phyloP scores from a whole-genome alignment of 2,888 invertebrate genomes.

The Phania funesta region DNA sequence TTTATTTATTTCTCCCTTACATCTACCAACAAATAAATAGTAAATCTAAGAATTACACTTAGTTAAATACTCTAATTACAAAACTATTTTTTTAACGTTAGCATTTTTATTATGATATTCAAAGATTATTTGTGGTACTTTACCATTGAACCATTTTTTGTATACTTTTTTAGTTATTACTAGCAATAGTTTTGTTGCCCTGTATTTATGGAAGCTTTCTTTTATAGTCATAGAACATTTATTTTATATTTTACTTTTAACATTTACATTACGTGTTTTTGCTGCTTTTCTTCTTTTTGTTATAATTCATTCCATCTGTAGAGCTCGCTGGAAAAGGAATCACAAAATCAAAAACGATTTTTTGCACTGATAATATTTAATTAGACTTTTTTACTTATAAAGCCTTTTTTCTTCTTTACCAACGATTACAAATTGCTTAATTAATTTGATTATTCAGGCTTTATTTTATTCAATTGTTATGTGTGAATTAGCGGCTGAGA shows the following conservation, averaged over 20 bases:
- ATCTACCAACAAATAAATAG: no score
- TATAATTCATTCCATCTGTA: not conserved
- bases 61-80: no score
- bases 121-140: no score
- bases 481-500: not conserved
- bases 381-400: conserved; percentile 1
- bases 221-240: not conserved
- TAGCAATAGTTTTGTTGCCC: not conserved
- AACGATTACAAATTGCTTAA: conserved; percentile 30
- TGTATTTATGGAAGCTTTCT: not conserved
- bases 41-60: no score
- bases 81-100: no score
- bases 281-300: conserved; percentile 8
- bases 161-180: not conserved
- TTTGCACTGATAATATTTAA: conserved; percentile 11
- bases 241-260: conserved; percentile 22
- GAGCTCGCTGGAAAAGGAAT: not conserved
- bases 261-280: conserved; percentile 35
- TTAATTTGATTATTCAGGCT: conserved; percentile 13
- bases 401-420: not conserved
- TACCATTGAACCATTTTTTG: no score
- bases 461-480: not conserved
- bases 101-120: no score
- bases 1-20: no score
- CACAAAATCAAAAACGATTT: not conserved